A percentile compares a stretch with the other conserved stretches of the same genome.
phyloP scores from a whole-genome alignment of 2,113 vertebrate genomes.

The Tylochromis polylepis region DNA sequence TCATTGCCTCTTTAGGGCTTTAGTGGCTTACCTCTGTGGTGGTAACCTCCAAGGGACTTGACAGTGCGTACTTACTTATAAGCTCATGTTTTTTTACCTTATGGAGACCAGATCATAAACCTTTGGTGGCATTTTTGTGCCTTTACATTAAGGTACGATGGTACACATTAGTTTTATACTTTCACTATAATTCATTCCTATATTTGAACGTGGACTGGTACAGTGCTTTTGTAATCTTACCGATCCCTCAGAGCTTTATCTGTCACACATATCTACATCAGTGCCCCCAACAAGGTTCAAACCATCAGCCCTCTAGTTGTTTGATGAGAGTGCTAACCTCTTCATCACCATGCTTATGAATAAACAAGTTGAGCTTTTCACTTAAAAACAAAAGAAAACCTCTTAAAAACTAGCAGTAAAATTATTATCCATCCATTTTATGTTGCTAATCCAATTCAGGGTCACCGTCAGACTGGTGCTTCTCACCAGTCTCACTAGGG shows the following conservation, averaged over 20 bases:
- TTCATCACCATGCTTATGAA: background rate
- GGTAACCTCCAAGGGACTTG: background rate
- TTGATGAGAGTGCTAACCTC: background rate
- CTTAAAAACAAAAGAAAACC: too few species aligned
- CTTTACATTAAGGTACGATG: background rate
- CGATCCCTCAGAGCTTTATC: background rate
- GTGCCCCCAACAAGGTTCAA: background rate
- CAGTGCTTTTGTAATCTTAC: too few species aligned
- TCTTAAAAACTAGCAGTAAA: too few species aligned
- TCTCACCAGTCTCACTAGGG: background rate
- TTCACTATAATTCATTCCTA: background rate
- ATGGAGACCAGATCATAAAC: background rate
- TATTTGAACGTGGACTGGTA: background rate
- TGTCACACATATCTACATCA: background rate
- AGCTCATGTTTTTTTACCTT: background rate
- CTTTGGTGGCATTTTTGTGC: background rate
- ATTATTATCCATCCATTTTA: background rate
- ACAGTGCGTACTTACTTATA: background rate
- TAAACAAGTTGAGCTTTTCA: background rate
- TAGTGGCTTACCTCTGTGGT: background rate
- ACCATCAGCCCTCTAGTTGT: background rate
- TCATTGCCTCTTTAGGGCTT: accelerated
- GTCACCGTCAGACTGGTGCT: background rate
- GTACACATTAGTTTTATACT: background rate
- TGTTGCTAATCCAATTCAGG: background rate